A percentile compares a stretch with the other conserved stretches of the same genome.
Evolutionary conservation across 2,113 vertebrate genomes (phyloP).

Genomic region (Mungos mungo): DNA sequence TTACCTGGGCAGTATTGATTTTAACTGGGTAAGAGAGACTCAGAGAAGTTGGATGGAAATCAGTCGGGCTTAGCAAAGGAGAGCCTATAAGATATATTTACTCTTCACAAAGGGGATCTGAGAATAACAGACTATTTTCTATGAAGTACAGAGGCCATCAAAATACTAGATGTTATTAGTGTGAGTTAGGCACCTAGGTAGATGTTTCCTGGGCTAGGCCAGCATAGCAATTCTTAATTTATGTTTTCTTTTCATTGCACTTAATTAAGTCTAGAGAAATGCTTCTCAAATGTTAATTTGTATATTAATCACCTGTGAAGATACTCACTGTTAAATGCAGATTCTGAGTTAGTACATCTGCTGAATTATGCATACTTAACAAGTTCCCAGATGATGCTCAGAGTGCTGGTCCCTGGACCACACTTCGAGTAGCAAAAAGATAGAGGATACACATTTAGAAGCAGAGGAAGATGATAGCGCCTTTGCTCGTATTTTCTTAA

Average conservation of each 20-base stretch:
- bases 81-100: background rate
- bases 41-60: background rate
- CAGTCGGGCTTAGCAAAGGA: background rate
- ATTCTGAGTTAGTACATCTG: background rate
- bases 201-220: background rate
- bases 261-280: conserved; percentile 28
- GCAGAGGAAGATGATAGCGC: background rate
- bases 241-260: background rate
- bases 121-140: background rate
- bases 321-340: background rate
- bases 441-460: background rate
- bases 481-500: background rate
- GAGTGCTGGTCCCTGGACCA: background rate
- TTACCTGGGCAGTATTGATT: background rate
- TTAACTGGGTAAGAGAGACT: background rate
- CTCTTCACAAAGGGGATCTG: background rate
- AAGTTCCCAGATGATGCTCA: background rate
- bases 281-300: background rate
- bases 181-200: background rate
- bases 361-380: background rate
- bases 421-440: background rate
- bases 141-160: background rate
- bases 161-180: background rate
- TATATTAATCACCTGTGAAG: background rate
- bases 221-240: background rate